These are phyloP conservation scores for Cherax destructor DNA, from an alignment of 1,140 invertebrate species.

Conservation along the genomic window DNA sequence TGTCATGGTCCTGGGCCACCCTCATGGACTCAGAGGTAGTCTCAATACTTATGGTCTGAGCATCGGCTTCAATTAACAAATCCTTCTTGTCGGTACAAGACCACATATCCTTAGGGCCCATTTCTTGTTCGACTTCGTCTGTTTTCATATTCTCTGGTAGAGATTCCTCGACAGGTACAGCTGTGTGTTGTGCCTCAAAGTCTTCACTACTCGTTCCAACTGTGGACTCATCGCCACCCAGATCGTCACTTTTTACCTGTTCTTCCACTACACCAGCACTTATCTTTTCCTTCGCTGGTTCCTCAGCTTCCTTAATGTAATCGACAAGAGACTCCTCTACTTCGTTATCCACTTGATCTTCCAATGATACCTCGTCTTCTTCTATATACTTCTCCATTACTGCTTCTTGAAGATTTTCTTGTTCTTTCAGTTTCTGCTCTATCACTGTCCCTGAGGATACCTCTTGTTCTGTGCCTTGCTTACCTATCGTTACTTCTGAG, in stretches of 20 bases:
- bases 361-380: neutral
- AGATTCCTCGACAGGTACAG: neutral
- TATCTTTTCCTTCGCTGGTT: neutral
- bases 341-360: neutral
- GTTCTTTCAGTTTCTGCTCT: neutral
- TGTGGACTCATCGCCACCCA: neutral
- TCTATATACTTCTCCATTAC: neutral
- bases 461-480: neutral
- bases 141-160: neutral
- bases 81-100: neutral
- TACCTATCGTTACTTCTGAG: neutral
- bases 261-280: neutral
- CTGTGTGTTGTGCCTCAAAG: neutral
- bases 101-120: neutral
- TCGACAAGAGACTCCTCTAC: neutral
- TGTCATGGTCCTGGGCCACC: too few relatives aligned
- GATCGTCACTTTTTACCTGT: neutral
- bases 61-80: neutral
- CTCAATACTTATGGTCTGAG: neutral
- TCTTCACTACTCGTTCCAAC: neutral
- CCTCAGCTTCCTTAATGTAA: neutral
- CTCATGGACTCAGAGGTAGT: too few relatives aligned
- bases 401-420: slow-evolving; percentile 11
- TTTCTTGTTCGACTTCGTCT: neutral
- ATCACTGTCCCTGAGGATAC: neutral